Base-by-base conservation (phyloP, 2,797 vertebrate species). In the Antrozous pallidus region DNA sequence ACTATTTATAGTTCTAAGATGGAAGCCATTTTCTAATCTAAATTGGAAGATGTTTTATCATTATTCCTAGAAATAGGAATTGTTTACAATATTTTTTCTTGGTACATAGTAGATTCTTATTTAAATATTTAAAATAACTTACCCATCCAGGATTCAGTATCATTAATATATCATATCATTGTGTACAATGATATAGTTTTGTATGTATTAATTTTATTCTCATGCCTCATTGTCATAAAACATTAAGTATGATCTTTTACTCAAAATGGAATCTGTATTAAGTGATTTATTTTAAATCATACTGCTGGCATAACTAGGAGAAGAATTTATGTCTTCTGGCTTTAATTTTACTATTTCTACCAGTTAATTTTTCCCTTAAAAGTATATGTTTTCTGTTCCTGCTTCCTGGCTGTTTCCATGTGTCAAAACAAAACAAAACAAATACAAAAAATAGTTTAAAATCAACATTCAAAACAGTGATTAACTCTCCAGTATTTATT, bases 261-360 rank as follows among this genome's bases (percentile, higher is more conserved):
- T 93, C 24, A 54, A n/a, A 47, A 3, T 14, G 73, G 56, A 82
- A 63, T 33, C 77, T 47, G 17, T 93, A 49, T 36, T 61, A 74
- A 75, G 22, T 20, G 18, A 74, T n/a, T 74, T 94, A 73, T 89
- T 82, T 47, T 89, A 77, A 88, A 61, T 77, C n/a, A 82, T 58
- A n/a, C 11, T 58, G 9, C 61, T 82, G 36, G 42, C 18, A 31
- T 81, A 93, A 36, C 24, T 63, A 80, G 26, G 65, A 79, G 33
- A 93, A 85, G 33, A 58, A 40, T 70, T 78, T 74, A 88, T 54
- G 18, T 84, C 49, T 78, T n/a, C 31, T 88, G 14, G 14, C 20
- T 42, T 80, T 54, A 49, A 38, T 65, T 88, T 93, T 22, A 38
- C n/a, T 81, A 42, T 49, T 93, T 70, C 45, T 65, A 90, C 4